A percentile compares a stretch with the other conserved stretches of the same genome.
Conservation (phyloP, 2,113 vertebrate species). For the Lophochroa leadbeateri region DNA sequence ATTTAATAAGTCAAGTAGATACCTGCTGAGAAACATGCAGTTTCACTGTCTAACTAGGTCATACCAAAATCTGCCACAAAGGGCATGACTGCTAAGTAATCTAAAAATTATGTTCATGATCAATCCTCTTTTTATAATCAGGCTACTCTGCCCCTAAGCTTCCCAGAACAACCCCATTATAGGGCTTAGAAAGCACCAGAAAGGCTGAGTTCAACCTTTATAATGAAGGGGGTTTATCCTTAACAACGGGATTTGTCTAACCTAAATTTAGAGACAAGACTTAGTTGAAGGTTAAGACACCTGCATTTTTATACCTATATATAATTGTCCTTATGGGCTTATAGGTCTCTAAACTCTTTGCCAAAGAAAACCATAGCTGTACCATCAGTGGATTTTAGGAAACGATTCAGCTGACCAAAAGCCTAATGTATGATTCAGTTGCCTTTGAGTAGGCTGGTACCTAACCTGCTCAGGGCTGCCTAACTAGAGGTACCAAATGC, state of each 20-base stretch:
- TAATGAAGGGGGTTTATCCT: background rate
- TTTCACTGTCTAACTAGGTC: background rate
- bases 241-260: background rate
- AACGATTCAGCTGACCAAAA: background rate
- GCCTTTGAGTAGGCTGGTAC: background rate
- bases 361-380: background rate
- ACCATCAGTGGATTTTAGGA: background rate
- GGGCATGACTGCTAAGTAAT: background rate
- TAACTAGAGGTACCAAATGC: background rate
- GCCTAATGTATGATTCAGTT: background rate
- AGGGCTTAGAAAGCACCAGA: background rate
- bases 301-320: background rate
- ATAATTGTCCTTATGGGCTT: background rate
- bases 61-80: background rate
- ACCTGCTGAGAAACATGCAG: background rate
- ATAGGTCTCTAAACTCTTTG: background rate
- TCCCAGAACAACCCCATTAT: background rate
- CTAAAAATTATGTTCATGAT: background rate
- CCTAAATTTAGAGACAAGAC: background rate
- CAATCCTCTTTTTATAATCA: background rate
- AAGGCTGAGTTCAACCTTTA: background rate
- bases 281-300: background rate
- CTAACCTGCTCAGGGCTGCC: background rate
- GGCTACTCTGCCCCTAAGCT: background rate
- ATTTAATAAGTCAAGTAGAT: background rate